Conservation (phyloP, 2,888 invertebrate species). For the Calephelis perditalis region DNA sequence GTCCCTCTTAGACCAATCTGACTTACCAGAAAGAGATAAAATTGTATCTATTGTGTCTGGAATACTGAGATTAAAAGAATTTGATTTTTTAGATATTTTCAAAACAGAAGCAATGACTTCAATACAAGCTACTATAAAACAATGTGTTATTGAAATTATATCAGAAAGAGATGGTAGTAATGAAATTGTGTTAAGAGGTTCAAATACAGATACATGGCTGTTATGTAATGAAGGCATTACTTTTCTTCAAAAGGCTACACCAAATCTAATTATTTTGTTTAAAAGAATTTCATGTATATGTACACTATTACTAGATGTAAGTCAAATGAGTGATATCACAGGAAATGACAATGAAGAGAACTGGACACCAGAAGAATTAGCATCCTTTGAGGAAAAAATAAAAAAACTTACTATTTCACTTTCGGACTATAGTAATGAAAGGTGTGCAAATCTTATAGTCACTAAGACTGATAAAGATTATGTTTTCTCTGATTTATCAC, state of each 20-base stretch:
- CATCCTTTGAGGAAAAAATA: slow-evolving; percentile 83
- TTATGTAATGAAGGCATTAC: slow-evolving; percentile 83
- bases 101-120: slow-evolving; percentile 94
- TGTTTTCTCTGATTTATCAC: slow-evolving; percentile 83
- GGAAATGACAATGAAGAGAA: slow-evolving; percentile 82
- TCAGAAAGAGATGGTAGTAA: slow-evolving; percentile 64
- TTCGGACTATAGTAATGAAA: slow-evolving; percentile 94
- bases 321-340: slow-evolving; percentile 78
- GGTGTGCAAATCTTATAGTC: slow-evolving; percentile 92
- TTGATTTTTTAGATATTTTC: slow-evolving; percentile 91
- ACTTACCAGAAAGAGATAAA: slow-evolving; percentile 89
- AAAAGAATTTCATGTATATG: slow-evolving; percentile 85
- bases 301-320: slow-evolving; percentile 87
- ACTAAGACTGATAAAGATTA: slow-evolving; percentile 84
- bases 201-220: slow-evolving; percentile 71
- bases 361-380: slow-evolving; percentile 83
- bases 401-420: slow-evolving; percentile 88
- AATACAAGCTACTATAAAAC: slow-evolving; percentile 92
- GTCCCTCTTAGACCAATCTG: slow-evolving; percentile 78
- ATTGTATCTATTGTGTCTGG: slow-evolving; percentile 93
- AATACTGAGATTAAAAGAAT: slow-evolving; percentile 90
- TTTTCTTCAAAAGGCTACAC: slow-evolving; percentile 81
- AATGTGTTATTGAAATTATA: slow-evolving; percentile 87
- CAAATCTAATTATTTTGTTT: slow-evolving; percentile 82
- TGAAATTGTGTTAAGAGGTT: slow-evolving; percentile 66